phyloP scores from a whole-genome alignment of 2,888 invertebrate species.

The Cryptocephalus moraei region DNA sequence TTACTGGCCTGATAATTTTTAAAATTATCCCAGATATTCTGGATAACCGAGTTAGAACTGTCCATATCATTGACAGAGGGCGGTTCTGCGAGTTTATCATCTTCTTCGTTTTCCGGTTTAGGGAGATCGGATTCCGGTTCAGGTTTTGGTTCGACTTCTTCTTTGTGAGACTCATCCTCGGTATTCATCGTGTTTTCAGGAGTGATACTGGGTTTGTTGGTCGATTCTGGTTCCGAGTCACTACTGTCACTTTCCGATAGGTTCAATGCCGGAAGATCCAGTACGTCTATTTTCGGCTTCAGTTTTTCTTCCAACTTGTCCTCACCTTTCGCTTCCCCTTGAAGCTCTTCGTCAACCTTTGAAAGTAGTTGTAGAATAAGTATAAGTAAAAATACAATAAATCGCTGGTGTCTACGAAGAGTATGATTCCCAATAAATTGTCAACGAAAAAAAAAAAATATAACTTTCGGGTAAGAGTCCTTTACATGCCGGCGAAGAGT shows the following conservation, averaged over 20 bases:
- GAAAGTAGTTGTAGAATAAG: too few species aligned
- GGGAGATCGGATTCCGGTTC: too few species aligned
- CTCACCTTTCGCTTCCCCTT: not conserved
- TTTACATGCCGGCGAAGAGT: too few species aligned
- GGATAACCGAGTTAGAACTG: constrained; percentile 30
- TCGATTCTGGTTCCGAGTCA: constrained; percentile 46
- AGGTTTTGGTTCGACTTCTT: not conserved
- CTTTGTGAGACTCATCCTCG: not conserved
- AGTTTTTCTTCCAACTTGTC: constrained; percentile 21
- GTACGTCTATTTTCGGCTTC: constrained; percentile 50
- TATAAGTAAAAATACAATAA: too few species aligned
- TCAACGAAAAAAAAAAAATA: too few species aligned
- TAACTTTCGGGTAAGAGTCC: too few species aligned
- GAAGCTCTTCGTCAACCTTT: not conserved
- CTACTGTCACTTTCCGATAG: constrained; percentile 73
- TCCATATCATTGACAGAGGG: constrained; percentile 3
- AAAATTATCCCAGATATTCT: constrained; percentile 69
- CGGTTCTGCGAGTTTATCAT: not conserved
- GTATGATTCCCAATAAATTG: too few species aligned
- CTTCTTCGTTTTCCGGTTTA: not conserved
- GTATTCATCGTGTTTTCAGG: not conserved
- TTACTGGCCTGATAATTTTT: constrained; percentile 63
- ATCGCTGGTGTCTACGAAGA: too few species aligned
- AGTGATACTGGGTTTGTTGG: not conserved
- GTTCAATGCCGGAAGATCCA: constrained; percentile 70